Base-by-base conservation (phyloP, 2,797 vertebrate genomes). In the Microctenopoma steveboyesi region DNA sequence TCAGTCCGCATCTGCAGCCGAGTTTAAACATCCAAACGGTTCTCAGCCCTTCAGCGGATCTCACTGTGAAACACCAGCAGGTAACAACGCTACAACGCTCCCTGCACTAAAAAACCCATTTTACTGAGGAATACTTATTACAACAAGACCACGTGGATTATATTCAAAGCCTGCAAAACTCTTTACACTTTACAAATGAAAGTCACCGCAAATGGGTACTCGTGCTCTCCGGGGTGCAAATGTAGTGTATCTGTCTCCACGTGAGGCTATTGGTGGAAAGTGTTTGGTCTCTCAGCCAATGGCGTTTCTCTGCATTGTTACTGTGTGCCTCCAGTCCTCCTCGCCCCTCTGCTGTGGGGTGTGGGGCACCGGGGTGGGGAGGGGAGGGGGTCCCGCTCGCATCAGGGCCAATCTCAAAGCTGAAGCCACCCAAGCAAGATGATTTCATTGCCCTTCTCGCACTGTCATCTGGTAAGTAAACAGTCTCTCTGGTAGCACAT, bases 231-330 rank as follows among this genome's bases (percentile, higher is more conserved):
- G 50, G 67, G 78, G 78, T 76, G 76, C 80, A 86, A 84, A 79
- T 69, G 84, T 69, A 72, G 67, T 72, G 67, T 65, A 69, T 22
- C 1, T 22, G 22, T 50, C 72, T 51, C 60, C n/a, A 16, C 2
- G 5, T 37, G 59, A 66, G 63, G 64, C 83, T 42, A 92, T 92
- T 93, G 92, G 88, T 51, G 70, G 76, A 62, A 77, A 80, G 81
- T 84, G 90, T 81, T 80, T 90, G 84, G 82, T 84, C 76, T 71
- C 75, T 6, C 13, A 83, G 86, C 91, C 90, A 93, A 92, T 93
- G 65, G 66, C 6, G 13, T 55, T 4, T 33, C 74, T 63, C 67
- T 72, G 72, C 70, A 87, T 92, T 92, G 91, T 92, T 89, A 83
- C 79, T 57, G 72, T 64, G 81, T 77, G 74, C 78, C 72, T 78